Evolutionary conservation across 2,888 invertebrate species (phyloP), one percentile per base, ranked within the genome.

Genomic region (Leistus spinibarbis): DNA sequence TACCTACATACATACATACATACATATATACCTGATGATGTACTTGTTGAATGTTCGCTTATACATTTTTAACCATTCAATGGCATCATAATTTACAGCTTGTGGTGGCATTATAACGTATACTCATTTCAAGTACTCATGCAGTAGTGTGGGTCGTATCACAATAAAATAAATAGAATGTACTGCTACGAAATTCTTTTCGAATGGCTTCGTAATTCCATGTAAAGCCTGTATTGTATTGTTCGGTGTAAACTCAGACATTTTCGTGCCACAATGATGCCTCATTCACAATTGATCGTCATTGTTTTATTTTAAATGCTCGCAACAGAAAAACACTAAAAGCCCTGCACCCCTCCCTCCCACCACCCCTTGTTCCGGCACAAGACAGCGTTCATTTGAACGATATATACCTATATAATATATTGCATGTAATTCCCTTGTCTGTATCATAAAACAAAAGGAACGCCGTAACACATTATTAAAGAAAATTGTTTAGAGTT

Each of bases 401-500:
- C n/a, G n/a, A n/a, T n/a, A n/a, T n/a, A n/a, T n/a, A n/a, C n/a
- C n/a, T n/a, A n/a, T n/a, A n/a, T n/a, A n/a, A n/a, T n/a, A n/a
- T 27, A 24, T 1, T 63, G 20, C 20, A 19, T 20, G 57, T 22
- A 10, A 3, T 24, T 22, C 62, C 10, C 17, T 65, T 27, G 64
- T 65, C 40, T 10, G 54, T 54, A 10, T 16, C 40, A 16, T 73
- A 73, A 72, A 73, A 73, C 73, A 73, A 73, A 73, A 67, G 67
- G 10, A 20, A 7, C 53, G 23, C 16, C 64, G 54, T 67, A 73
- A 73, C 73, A 60, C 67, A 64, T 66, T 72, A 73, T 67, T 73
- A 67, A 62, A 73, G 66, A 67, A 73, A 73, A 73, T 73, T 67
- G 62, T 73, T 73, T 73, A 24, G 62, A 73, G 72, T 56, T 73